These are phyloP conservation scores for Syrphus vitripennis DNA, from an alignment of 2,888 invertebrate species.

Conservation along the genomic window DNA sequence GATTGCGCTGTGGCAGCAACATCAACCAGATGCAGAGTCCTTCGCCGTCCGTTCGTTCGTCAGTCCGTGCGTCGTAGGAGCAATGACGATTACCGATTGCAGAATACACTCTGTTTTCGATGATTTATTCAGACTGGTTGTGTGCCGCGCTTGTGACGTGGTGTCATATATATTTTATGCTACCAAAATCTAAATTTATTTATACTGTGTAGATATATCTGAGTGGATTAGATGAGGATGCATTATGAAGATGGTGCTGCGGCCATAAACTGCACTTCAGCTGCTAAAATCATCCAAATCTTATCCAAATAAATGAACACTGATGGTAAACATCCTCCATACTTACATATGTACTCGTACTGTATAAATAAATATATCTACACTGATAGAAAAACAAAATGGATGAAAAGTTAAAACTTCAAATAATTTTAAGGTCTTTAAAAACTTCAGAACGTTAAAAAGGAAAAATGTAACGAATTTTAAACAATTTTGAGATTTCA, in stretches of 20 bases:
- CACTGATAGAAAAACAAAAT: neutral
- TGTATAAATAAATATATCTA: no score
- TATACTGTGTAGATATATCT: slow-evolving; percentile 1
- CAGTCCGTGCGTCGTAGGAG: neutral
- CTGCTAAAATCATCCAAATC: slow-evolving; percentile 55
- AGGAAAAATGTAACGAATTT: no score
- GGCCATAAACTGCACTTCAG: slow-evolving; percentile 25
- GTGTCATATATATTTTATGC: slow-evolving; percentile 65
- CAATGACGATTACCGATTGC: slow-evolving; percentile 33
- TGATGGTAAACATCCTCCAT: slow-evolving; percentile 6
- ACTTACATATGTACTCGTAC: neutral
- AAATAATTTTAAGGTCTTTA: no score
- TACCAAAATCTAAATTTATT: slow-evolving; percentile 60
- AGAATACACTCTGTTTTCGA: slow-evolving; percentile 55
- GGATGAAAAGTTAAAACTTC: neutral
- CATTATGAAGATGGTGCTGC: slow-evolving; percentile 44
- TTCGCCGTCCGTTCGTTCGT: neutral
- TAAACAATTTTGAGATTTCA: no score
- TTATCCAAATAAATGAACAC: slow-evolving; percentile 66
- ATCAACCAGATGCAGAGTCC: neutral
- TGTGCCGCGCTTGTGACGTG: slow-evolving; percentile 58
- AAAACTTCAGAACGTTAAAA: no score
- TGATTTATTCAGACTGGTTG: slow-evolving; percentile 66
- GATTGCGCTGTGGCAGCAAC: neutral
- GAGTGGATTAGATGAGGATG: slow-evolving; percentile 31